Evolutionary conservation across 2,888 invertebrate species (phyloP), one percentile per base, ranked within the genome.

Genomic region (Chydorus sphaericus): DNA sequence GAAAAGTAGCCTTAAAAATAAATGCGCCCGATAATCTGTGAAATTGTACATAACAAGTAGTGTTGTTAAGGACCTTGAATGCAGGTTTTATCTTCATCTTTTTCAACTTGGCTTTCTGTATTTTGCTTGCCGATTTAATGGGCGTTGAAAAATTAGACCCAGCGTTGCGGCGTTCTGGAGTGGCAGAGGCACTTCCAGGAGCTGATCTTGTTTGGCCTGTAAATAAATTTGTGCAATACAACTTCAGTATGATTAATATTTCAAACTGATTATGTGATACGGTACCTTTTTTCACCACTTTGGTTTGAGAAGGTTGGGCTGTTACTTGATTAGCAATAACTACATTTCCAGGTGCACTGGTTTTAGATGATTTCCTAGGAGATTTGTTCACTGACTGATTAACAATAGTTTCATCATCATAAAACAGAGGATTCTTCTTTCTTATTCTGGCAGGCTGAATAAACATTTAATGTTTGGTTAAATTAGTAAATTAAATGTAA

Each of bases 371-470:
- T 20, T 28, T 29, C 14, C 48, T 36, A 31, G 31, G 52, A 26
- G 52, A 36, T 52, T 33, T 52, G 16, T 33, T 36, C 10, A 31
- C 26, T 7, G 36, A 52, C 18, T 36, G 31, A 11, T 33, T 33
- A 26, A 33, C 36, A 31, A 36, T 52, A 6, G 36, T 36, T 36
- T 33, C 85, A 69, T 92, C 91, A 69, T 91, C 90, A 70, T 82
- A 91, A 68, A 91, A 91, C 56, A 90, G 75, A 65, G 82, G 79
- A 69, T 92, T 92, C 66, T 87, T 85, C 70, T 91, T 92, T 30
- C 91, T 77, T 62, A 90, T 89, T 58, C 92, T 77, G 5, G 86
- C 88, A 55, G 91, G 91, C 70, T 70, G 61, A 8, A 62, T 59
- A 51, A 18, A 36, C 33, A 28, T 31, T 5, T 16, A 36, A 16